A percentile compares a stretch with the other conserved stretches of the same genome.
Evolutionary conservation across 1,140 invertebrate genomes (phyloP).

Genomic region (Eumeta japonica): DNA sequence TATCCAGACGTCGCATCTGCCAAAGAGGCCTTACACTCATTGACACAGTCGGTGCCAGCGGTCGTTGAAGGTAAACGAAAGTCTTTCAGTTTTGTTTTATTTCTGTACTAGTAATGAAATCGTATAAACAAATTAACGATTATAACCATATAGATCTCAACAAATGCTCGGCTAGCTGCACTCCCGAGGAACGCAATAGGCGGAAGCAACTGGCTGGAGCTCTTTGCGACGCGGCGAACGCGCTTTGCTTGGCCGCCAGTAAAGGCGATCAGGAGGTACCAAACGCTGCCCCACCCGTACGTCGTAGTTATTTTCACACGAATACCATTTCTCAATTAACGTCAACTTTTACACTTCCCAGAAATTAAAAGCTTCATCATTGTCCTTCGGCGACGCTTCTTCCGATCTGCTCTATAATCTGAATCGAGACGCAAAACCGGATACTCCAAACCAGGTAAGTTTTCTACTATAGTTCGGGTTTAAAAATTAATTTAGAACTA

Average conservation of each 20-base stretch:
- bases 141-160: too few species aligned
- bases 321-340: too few species aligned
- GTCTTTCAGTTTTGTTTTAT: too few species aligned
- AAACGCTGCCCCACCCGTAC: too few species aligned
- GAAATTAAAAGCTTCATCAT: conserved; percentile 15
- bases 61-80: conserved; percentile 25
- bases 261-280: conserved; percentile 15
- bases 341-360: conserved; percentile 10
- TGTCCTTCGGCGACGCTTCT: conserved; percentile 16
- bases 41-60: conserved; percentile 17
- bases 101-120: too few species aligned
- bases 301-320: too few species aligned
- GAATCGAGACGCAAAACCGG: conserved; percentile 16
- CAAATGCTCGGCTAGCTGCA: too few species aligned
- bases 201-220: too few species aligned
- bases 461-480: too few species aligned
- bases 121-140: too few species aligned
- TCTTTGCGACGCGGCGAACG: conserved; percentile 18
- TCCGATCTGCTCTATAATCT: conserved; percentile 21
- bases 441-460: conserved; percentile 16
- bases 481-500: too few species aligned
- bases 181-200: too few species aligned
- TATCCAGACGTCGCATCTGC: conserved; percentile 20
- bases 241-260: conserved; percentile 13
- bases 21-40: conserved; percentile 16